These are phyloP conservation scores for Nomada fucata DNA, from an alignment of 2,888 invertebrate species.

Conservation along the genomic window DNA sequence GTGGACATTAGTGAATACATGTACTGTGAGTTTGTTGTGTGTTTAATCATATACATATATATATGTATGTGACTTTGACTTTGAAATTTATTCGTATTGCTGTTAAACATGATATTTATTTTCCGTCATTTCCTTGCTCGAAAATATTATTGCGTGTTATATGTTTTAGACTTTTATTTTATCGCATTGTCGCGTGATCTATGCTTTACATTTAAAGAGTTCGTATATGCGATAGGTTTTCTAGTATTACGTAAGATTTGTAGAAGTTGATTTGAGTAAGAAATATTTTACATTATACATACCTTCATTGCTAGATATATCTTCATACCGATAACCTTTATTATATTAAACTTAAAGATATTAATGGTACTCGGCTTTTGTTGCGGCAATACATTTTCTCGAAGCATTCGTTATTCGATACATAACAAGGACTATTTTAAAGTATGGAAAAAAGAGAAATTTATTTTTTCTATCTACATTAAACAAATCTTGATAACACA, in stretches of 20 bases:
- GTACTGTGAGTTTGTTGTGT: no score
- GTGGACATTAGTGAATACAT: neutral
- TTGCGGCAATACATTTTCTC: neutral
- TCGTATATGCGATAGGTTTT: slow-evolving; percentile 10
- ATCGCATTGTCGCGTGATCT: neutral
- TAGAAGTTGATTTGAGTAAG: slow-evolving; percentile 19
- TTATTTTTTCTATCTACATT: neutral
- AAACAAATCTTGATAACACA: neutral
- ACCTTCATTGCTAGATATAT: neutral
- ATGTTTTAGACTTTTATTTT: neutral
- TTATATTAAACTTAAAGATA: neutral
- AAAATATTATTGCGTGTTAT: neutral
- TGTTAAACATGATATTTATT: neutral
- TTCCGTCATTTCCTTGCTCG: neutral
- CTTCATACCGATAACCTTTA: neutral
- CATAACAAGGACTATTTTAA: neutral
- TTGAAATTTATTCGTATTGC: neutral
- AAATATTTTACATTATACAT: neutral
- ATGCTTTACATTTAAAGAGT: neutral
- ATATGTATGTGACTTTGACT: neutral
- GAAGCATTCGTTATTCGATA: neutral
- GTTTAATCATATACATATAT: neutral
- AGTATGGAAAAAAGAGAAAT: neutral
- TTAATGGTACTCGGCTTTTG: no score
- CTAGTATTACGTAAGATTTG: slow-evolving; percentile 38